phyloP scores from a whole-genome alignment of 2,113 vertebrate genomes.

The Seriola dumerili region DNA sequence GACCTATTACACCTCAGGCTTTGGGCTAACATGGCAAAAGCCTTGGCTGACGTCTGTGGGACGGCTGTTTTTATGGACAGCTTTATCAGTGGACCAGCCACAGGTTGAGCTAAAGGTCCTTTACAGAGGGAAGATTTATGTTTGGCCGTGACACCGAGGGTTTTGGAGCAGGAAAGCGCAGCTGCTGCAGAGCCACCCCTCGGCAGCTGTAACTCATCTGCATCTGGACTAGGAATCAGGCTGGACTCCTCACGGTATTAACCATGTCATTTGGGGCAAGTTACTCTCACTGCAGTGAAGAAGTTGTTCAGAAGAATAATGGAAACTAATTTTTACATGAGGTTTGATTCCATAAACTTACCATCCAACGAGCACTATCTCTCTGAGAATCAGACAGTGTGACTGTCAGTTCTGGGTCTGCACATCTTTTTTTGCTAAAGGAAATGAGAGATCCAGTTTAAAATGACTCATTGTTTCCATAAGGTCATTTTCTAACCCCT shows the following conservation, averaged over 20 bases:
- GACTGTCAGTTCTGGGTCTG: slow-evolving; percentile 2
- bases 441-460: slow-evolving; percentile 62
- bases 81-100: slow-evolving; percentile 42
- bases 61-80: slow-evolving; percentile 15
- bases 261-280: slow-evolving; percentile 13
- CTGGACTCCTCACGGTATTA: slow-evolving; percentile 30
- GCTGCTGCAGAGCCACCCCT: slow-evolving; percentile 58
- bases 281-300: slow-evolving; percentile 1
- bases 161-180: slow-evolving; percentile 65
- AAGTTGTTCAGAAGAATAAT: slow-evolving; percentile 3
- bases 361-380: background rate
- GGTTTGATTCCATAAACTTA: slow-evolving; percentile 8
- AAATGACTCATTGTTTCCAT: slow-evolving; percentile 82
- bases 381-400: background rate
- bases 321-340: slow-evolving; percentile 1
- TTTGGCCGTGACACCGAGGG: slow-evolving; percentile 38
- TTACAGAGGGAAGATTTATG: slow-evolving; percentile 58
- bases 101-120: slow-evolving; percentile 49
- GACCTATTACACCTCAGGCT: background rate
- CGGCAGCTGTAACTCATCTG: slow-evolving; percentile 75
- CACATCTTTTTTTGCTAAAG: slow-evolving; percentile 23
- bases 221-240: slow-evolving; percentile 60
- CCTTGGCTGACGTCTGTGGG: slow-evolving; percentile 13
- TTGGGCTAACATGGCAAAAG: background rate
- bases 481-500: slow-evolving; percentile 74